Evolutionary conservation across 1,140 invertebrate genomes (phyloP).

Genomic region (Tetragnatha versicolor): DNA sequence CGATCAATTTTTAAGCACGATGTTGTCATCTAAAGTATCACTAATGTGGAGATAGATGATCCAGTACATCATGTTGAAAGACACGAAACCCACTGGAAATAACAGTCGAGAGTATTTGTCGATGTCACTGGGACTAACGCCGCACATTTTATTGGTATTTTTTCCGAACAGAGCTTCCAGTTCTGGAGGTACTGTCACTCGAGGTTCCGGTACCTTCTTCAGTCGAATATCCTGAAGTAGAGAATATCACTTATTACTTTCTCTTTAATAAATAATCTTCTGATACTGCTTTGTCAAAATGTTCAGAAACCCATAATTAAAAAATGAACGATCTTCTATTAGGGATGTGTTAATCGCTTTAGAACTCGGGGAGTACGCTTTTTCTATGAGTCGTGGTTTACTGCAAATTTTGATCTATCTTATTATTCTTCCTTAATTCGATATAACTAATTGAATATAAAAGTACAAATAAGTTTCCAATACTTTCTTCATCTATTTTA

Average conservation of each 20-base stretch:
- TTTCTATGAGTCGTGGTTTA: no score
- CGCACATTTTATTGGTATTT: slow-evolving; percentile 66
- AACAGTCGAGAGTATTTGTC: slow-evolving; percentile 63
- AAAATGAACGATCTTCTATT: no score
- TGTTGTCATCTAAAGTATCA: slow-evolving; percentile 56
- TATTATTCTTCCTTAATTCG: no score
- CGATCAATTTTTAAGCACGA: slow-evolving; percentile 38
- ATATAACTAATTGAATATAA: no score
- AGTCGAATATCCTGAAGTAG: slow-evolving; percentile 55
- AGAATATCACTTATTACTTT: slow-evolving; percentile 49
- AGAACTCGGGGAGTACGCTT: no score
- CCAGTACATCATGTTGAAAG: slow-evolving; percentile 64
- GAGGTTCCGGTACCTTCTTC: slow-evolving; percentile 52
- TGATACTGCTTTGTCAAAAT: slow-evolving; percentile 51
- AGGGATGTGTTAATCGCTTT: no score
- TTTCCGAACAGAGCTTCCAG: slow-evolving; percentile 68
- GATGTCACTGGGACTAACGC: slow-evolving; percentile 60
- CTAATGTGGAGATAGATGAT: slow-evolving; percentile 63
- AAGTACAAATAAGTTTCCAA: no score
- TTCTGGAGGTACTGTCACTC: slow-evolving; percentile 72
- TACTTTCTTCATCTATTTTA: no score
- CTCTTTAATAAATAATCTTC: slow-evolving; percentile 33
- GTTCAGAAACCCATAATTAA: slow-evolving; percentile 51
- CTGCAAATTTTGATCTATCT: no score
- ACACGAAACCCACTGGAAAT: slow-evolving; percentile 62